Evolutionary conservation across 2,888 invertebrate genomes (phyloP).

Genomic region (Sminthurides aquaticus): DNA sequence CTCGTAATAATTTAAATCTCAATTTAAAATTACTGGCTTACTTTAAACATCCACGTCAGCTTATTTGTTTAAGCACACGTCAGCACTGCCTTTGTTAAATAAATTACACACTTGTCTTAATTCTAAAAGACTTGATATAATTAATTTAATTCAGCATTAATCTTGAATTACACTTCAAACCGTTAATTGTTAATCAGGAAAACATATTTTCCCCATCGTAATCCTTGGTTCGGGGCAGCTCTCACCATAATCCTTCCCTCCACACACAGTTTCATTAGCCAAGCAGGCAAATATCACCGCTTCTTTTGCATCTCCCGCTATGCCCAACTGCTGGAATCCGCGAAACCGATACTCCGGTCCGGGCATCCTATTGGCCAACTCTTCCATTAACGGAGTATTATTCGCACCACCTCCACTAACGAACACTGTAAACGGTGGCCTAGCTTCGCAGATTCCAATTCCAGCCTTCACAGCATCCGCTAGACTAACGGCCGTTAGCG

Average conservation of each 20-base stretch:
- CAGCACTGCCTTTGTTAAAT: too few relatives aligned
- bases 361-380: constrained; percentile 14
- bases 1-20: too few relatives aligned
- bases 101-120: too few relatives aligned
- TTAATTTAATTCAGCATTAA: too few relatives aligned
- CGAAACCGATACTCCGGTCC: constrained; percentile 5
- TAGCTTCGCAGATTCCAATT: neutral
- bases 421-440: constrained; percentile 13
- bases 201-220: constrained; percentile 32
- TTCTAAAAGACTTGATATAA: too few relatives aligned
- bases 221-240: constrained; percentile 13
- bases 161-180: too few relatives aligned
- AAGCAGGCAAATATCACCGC: constrained; percentile 30
- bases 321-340: constrained; percentile 18
- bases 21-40: too few relatives aligned
- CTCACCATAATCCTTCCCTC: constrained; percentile 9
- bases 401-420: constrained; percentile 31
- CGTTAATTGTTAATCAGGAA: constrained; percentile 28
- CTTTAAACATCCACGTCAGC: too few relatives aligned
- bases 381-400: constrained; percentile 19
- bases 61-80: too few relatives aligned
- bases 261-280: constrained; percentile 28
- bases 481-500: constrained; percentile 28
- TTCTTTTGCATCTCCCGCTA: constrained; percentile 32
- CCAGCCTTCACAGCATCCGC: constrained; percentile 14